Evolutionary conservation across 2,113 vertebrate genomes (phyloP).

Genomic region (Amia ocellicauda): DNA sequence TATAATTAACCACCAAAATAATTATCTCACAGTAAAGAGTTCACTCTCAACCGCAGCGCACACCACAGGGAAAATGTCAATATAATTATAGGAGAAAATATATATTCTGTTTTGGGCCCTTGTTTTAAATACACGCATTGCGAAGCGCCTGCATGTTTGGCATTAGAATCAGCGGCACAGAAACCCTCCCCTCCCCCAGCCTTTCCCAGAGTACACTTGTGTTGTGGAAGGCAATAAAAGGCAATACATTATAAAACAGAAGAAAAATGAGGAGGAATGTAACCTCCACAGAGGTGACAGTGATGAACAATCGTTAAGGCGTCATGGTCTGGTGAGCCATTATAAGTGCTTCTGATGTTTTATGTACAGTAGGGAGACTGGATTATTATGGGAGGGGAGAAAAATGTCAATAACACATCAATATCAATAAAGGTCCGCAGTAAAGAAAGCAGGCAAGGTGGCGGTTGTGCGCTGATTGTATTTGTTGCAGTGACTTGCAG

Average conservation of each 20-base stretch:
- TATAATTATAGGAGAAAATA: no score
- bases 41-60: no score
- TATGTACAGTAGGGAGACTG: conserved; percentile 4
- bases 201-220: no score
- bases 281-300: neutral
- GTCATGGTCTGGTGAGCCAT: neutral
- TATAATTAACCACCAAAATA: no score
- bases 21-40: no score
- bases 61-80: no score
- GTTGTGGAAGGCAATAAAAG: neutral
- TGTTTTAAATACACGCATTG: no score
- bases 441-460: neutral
- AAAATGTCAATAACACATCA: conserved; percentile 14
- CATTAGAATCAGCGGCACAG: no score
- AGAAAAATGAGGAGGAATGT: neutral
- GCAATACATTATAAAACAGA: neutral
- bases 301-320: conserved; percentile 7
- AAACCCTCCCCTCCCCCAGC: no score
- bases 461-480: neutral
- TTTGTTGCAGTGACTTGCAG: neutral
- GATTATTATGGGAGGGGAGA: neutral
- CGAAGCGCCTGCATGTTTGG: no score
- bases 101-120: no score
- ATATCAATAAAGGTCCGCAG: conserved; percentile 17
- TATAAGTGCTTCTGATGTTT: conserved; percentile 11